A percentile compares a stretch with the other conserved stretches of the same genome.
These are phyloP conservation scores for Sandelia bainsii DNA, from an alignment of 2,797 vertebrate genomes.

Conservation along the genomic window DNA sequence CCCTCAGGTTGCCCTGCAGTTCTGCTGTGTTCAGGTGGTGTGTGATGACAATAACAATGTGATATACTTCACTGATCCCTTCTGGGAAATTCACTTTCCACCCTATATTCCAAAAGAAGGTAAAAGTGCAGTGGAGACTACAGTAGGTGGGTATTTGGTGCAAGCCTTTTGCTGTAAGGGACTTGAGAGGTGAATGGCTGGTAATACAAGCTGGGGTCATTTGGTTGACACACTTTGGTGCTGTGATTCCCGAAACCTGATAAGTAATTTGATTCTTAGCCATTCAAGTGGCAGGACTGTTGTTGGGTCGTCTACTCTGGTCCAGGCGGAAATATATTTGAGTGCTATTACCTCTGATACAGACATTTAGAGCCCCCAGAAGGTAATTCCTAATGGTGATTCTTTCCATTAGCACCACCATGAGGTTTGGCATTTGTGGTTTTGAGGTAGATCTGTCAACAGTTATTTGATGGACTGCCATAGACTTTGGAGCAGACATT, in stretches of 20 bases:
- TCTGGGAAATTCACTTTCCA: conserved; percentile 25
- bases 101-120: conserved; percentile 1
- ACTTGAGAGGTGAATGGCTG: neutral
- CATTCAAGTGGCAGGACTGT: neutral
- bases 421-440: neutral
- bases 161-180: neutral
- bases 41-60: conserved; percentile 23
- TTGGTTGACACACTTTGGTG: neutral
- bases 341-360: too few species aligned
- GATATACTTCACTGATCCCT: conserved; percentile 25
- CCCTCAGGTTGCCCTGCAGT: conserved; percentile 4
- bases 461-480: neutral
- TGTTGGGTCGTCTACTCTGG: too few species aligned
- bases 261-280: conserved; percentile 10
- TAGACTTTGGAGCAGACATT: neutral
- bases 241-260: neutral
- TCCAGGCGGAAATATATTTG: too few species aligned
- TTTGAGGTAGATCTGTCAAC: too few species aligned
- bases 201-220: neutral
- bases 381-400: too few species aligned
- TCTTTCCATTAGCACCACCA: too few species aligned
- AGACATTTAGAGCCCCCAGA: too few species aligned
- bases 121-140: neutral
- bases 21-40: conserved; percentile 14
- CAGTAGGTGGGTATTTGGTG: neutral